Percentiles rank a stretch among this genome's conserved stretches.
Evolutionary conservation across 2,113 vertebrate genomes (phyloP).

Genomic region (Sylvilagus bachmani): DNA sequence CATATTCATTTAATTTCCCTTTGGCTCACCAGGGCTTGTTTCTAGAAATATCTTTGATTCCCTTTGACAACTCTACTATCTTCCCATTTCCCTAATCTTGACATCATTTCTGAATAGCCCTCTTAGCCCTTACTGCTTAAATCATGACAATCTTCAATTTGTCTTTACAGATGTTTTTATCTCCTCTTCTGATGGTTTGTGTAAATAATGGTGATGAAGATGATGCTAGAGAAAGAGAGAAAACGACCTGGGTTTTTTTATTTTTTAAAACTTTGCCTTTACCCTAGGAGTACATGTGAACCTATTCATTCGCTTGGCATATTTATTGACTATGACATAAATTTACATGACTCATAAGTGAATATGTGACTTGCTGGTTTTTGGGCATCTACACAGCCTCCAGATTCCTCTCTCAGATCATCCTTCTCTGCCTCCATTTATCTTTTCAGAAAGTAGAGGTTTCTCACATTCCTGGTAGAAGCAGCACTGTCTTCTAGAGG

Average conservation of each 20-base stretch:
- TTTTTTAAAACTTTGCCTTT: slow-evolving; percentile 1
- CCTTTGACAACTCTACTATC: slow-evolving; percentile 75
- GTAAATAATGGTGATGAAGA: neutral
- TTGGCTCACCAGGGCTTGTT: slow-evolving; percentile 69
- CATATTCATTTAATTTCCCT: slow-evolving; percentile 76
- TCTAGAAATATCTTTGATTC: slow-evolving; percentile 74
- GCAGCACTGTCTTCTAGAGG: neutral
- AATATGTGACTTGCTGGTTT: slow-evolving; percentile 25
- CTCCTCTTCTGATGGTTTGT: neutral
- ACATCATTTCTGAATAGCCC: slow-evolving; percentile 35
- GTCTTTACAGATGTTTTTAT: slow-evolving; percentile 23
- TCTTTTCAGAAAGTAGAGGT: slow-evolving; percentile 1
- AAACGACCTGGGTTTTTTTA: neutral
- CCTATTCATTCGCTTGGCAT: neutral
- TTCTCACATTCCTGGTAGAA: neutral
- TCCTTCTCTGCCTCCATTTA: neutral
- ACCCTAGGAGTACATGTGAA: neutral
- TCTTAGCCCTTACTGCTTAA: slow-evolving; percentile 36
- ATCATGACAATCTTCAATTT: slow-evolving; percentile 48
- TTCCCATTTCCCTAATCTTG: slow-evolving; percentile 73
- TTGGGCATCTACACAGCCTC: neutral
- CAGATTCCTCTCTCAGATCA: neutral
- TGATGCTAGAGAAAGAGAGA: neutral
- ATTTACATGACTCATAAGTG: slow-evolving; percentile 45
- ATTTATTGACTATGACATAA: neutral